Conservation (phyloP, 2,113 vertebrate genomes). For the Actenoides lindsayi region DNA sequence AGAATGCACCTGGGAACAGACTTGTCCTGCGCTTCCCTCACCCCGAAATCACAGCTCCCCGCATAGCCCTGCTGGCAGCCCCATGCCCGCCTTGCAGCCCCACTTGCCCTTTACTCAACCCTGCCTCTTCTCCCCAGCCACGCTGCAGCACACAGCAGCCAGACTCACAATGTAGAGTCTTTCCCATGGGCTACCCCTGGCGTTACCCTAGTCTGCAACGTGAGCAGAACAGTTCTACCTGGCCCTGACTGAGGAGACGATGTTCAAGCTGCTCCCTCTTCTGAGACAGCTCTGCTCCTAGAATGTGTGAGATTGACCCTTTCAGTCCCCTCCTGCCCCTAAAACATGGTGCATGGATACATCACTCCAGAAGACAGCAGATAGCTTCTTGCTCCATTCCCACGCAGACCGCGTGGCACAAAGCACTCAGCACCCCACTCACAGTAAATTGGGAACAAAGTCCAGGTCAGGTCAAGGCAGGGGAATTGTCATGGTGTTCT, state of each 20-base stretch:
- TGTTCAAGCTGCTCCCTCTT: background rate
- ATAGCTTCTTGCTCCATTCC: background rate
- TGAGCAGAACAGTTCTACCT: background rate
- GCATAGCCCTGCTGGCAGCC: background rate
- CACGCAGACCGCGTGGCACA: background rate
- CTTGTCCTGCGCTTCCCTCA: background rate
- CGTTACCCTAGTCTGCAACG: background rate
- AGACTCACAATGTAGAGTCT: background rate
- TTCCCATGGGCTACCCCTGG: background rate
- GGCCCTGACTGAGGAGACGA: background rate
- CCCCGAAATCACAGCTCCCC: background rate
- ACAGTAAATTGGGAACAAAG: background rate
- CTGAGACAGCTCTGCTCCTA: background rate
- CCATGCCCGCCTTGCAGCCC: background rate
- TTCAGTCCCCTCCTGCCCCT: background rate
- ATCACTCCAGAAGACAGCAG: background rate
- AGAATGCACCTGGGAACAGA: fast-evolving
- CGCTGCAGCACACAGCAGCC: background rate
- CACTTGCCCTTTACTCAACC: background rate
- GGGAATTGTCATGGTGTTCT: background rate
- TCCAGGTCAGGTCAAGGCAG: too few relatives aligned
- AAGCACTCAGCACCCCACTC: fast-evolving
- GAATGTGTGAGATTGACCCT: fast-evolving
- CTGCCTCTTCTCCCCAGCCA: background rate
- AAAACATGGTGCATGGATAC: background rate